Base-by-base conservation (phyloP, 2,888 invertebrate genomes). In the Uloborus plumipes region DNA sequence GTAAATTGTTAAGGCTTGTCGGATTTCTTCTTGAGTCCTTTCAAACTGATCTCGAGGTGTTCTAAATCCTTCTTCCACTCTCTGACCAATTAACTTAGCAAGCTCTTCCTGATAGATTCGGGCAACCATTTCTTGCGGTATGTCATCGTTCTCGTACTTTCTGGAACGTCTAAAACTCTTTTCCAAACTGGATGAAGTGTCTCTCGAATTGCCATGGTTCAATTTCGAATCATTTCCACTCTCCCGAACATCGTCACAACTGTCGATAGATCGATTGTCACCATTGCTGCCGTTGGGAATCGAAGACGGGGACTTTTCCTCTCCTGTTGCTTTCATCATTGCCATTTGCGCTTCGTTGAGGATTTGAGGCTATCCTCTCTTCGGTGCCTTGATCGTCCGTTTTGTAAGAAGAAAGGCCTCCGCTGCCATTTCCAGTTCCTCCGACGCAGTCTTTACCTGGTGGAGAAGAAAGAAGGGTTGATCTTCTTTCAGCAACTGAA, bases 51-150 rank as follows among this genome's bases (percentile, higher is more conserved):
- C 85, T 66, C 85, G 75, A 16, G 86, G 85, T 53, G 84, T 84
- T 39, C 86, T 85, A 70, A 86, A 86, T 15, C 86, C 86, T 69
- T 86, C 86, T 69, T 86, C 86, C 15, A 86, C 86, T 39, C 86
- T 84, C 79, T 88, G 88, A 50, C 89, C 95, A 93, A 97, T 96
- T 75, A 99, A 92, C 89, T 98, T 98, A 80, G 95, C 94, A 85
- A 98, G 91, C 89, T 98, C 97, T 88, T 97, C 97, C 88, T 98
- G 97, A 89, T 98, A 98, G 88, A 98, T 95, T 88, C 96, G 92
- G 59, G 95, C 94, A 87, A 98, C 96, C 90, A 97, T 97, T 88
- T 99, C 98, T 89, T 98, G 97, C 55, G 98, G 95, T 90, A 98
- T 95, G 91, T 97, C 97, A 89, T 95, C 96, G 90, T 95, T 95